These are phyloP conservation scores for Pandion haliaetus DNA, from an alignment of 2,113 vertebrate species.

Conservation along the genomic window DNA sequence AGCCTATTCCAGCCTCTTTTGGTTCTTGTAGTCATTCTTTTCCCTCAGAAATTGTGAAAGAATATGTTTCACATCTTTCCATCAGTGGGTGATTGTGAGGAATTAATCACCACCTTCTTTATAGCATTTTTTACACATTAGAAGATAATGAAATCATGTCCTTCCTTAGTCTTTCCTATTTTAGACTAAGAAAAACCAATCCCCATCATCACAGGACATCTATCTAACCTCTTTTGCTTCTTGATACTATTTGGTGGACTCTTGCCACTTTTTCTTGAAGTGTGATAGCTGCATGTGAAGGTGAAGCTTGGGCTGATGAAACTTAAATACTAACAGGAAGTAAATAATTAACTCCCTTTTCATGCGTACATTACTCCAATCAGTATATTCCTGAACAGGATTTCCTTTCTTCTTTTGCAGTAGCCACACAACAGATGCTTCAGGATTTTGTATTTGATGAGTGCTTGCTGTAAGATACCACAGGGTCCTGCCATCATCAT, in stretches of 20 bases:
- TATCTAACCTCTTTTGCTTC: not conserved
- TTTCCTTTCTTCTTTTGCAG: not conserved
- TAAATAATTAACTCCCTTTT: conserved; percentile 11
- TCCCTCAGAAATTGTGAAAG: not conserved
- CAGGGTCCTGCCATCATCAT: rapidly evolving
- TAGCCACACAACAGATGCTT: not conserved
- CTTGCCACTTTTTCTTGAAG: not conserved
- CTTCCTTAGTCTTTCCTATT: not conserved
- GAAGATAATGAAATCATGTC: not conserved
- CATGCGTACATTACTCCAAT: not conserved
- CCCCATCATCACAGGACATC: not conserved
- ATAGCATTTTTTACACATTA: not conserved
- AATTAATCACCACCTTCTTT: not conserved
- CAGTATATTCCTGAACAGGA: not conserved
- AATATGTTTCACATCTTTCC: not conserved
- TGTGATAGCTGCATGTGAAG: not conserved
- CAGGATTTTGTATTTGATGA: not conserved
- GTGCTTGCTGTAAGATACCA: not conserved
- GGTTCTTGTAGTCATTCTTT: not conserved
- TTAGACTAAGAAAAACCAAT: not conserved
- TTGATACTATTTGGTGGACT: not conserved
- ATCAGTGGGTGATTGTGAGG: not conserved
- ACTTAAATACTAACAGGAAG: not conserved
- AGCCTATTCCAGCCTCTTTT: not conserved
- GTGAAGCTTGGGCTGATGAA: not conserved